Evolutionary conservation across 2,797 vertebrate genomes (phyloP), one percentile per base, ranked within the genome.

Genomic region (Neosilurus mollespiculum): DNA sequence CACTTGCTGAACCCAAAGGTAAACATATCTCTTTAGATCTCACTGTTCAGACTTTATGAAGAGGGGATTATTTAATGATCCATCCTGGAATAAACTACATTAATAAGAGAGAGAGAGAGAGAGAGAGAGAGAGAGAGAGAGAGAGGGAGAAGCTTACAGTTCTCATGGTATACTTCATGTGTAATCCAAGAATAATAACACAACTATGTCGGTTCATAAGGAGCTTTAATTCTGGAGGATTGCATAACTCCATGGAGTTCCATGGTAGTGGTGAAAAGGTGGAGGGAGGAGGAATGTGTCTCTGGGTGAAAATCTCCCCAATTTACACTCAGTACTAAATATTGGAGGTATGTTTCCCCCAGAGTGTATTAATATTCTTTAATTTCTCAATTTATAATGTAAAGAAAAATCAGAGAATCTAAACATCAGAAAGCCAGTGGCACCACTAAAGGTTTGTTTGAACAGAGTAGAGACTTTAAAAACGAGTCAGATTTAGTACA

Each of bases 111-210:
- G 8, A 43, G 43, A 43, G 43, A 8, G 37, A 6, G 37, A 43
- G 37, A 43, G 37, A 43, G 37, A 43, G 37, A 43, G 37, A 43
- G 37, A 43, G 37, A 43, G 43, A 43, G 43, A 43, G 43, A 43
- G 43, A 43, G 43, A 43, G 43, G 3, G 43, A 43, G 43, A 5
- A 24, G 58, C 20, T 78, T 62, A 37, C 30, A 61, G 34, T n/a
- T 49, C 37, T 78, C 34, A 26, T 62, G 34, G 54, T 76, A 59
- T 78, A 78, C 75, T 62, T 78, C 34, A 61, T 54, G 22, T 24
- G 58, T 82, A 75, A 65, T 51, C 59, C 43, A n/a, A n/a, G 26
- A 58, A 69, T 76, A 67, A 83, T 66, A 67, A 14, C 34, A 77
- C 37, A 24, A 67, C 51, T 66, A 71, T 76, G 62, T 20, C 34